phyloP scores from a whole-genome alignment of 92 coral and sea anemone species.

The Bergia sp. region DNA sequence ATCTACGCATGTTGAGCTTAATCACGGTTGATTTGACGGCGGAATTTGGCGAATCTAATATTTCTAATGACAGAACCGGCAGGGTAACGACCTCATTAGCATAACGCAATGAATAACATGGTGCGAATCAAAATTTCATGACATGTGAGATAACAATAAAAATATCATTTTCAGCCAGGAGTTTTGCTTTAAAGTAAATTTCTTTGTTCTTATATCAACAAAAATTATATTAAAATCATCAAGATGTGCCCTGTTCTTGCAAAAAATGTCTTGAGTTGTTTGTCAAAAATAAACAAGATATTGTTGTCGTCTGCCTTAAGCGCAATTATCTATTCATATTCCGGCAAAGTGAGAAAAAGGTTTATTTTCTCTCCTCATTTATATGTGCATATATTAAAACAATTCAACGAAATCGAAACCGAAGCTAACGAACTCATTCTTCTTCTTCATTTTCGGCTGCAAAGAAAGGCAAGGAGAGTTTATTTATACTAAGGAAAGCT shows the following conservation, averaged over 20 bases:
- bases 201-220: background rate
- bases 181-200: background rate
- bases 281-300: constrained; percentile 28
- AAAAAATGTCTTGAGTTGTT: background rate
- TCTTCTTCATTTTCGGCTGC: constrained; percentile 13
- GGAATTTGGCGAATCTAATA: constrained; percentile 16
- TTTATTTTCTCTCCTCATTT: constrained; percentile 52
- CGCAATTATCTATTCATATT: constrained; percentile 38
- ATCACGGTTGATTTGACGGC: constrained; percentile 6
- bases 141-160: background rate
- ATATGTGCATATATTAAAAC: constrained; percentile 71
- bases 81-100: constrained; percentile 7
- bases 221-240: background rate
- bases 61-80: constrained; percentile 15
- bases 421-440: constrained; percentile 39
- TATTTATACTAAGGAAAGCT: background rate
- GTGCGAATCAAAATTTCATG: constrained; percentile 33
- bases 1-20: background rate
- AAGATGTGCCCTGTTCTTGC: background rate
- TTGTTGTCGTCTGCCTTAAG: constrained; percentile 26
- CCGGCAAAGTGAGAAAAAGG: constrained; percentile 28
- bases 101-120: constrained; percentile 16
- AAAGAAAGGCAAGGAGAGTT: constrained; percentile 18
- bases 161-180: constrained; percentile 1
- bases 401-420: constrained; percentile 40